These are phyloP conservation scores for Macaria notata DNA, from an alignment of 2,888 invertebrate species.

Conservation along the genomic window DNA sequence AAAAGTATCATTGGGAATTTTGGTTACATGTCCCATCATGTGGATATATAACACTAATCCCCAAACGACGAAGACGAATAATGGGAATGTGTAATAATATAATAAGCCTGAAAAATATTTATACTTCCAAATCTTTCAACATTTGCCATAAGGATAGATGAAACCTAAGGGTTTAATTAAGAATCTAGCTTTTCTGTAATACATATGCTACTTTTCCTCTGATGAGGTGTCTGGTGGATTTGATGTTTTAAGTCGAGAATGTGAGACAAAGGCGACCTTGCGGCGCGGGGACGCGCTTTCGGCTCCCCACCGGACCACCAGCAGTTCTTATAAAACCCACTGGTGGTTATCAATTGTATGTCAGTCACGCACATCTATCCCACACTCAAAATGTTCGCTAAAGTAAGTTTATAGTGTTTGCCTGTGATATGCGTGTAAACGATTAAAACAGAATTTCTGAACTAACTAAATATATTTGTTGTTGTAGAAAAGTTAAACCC, in stretches of 20 bases:
- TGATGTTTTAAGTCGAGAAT: conserved; percentile 45
- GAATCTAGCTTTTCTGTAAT: too few species aligned
- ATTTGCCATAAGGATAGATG: too few species aligned
- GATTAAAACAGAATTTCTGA: conserved; percentile 1
- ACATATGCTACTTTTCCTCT: too few species aligned
- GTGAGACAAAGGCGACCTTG: conserved; percentile 77
- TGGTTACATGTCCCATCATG: too few species aligned
- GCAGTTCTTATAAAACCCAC: conserved; percentile 77
- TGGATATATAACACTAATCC: too few species aligned
- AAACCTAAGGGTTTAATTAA: too few species aligned
- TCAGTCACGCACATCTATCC: conserved; percentile 71
- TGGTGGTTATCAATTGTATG: conserved; percentile 65
- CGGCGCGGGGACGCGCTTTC: conserved; percentile 60
- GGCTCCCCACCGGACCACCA: conserved; percentile 69
- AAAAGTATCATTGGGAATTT: too few species aligned
- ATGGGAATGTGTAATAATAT: too few species aligned
- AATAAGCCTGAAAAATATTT: too few species aligned
- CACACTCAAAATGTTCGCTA: conserved; percentile 72
- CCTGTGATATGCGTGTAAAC: conserved; percentile 37
- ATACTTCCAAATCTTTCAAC: too few species aligned
- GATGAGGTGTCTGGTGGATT: too few species aligned
- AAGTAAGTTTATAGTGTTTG: conserved; percentile 59
- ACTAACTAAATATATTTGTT: neutral
- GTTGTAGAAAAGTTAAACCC: neutral
- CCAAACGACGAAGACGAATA: too few species aligned